Evolutionary conservation across 2,888 invertebrate genomes (phyloP), one percentile per base, ranked within the genome.

Genomic region (Xylota segnis): DNA sequence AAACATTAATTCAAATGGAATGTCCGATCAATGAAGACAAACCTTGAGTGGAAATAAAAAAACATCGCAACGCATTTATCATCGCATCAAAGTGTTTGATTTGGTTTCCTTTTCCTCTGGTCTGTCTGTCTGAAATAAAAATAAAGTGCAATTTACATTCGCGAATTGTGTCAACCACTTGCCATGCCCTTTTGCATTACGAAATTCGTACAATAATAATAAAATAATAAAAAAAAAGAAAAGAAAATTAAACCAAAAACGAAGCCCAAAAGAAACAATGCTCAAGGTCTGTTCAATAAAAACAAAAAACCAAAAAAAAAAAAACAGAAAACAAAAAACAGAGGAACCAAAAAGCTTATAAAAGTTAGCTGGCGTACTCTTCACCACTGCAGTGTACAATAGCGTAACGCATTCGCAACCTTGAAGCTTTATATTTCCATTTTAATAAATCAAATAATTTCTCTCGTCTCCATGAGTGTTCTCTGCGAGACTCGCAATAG

Each of bases 361-460:
- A 43, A 70, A 18, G 58, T 50, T 50, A 76, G 9, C 5, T 43
- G 32, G 58, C 56, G 45, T 43, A 32, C 32, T 52, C 45, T 72
- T 71, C 43, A 45, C 56, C 27, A 43, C 58, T 47, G 47, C 63
- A 40, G 47, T 34, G 18, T 14, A 66, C 14, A 40, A 56, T 29
- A 59, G 65, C 56, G 68, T 43, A 71, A 37, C 75, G 58, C 70
- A 84, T 84, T 75, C 45, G 52, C 61, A 77, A 77, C 86, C 86
- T 82, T 86, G 71, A 68, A 58, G 76, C 50, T 72, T 84, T 76
- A 71, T 81, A 68, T 81, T 75, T 81, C 65, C 76, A 86, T 68
- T 76, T 86, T 40, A 82, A 82, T 82, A 82, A 86, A 82, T 86
- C 82, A 82, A 86, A 86, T 52, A 82, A 72, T 86, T 86, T 82